Base-by-base conservation (phyloP, 2,113 vertebrate species). In the Forbesichthys papilliferus region DNA sequence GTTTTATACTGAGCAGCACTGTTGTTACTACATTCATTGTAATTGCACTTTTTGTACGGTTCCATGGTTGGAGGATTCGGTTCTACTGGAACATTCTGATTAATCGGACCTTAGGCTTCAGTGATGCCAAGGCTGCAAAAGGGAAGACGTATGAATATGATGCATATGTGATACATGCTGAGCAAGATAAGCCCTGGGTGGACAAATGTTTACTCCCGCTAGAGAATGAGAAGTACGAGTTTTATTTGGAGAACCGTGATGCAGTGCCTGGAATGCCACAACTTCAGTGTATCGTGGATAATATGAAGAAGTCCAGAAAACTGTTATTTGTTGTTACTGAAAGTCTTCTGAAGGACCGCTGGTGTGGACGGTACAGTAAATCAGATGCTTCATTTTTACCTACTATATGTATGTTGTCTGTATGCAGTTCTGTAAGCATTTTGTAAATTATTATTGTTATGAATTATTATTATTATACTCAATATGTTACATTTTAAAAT, bases 61-160 rank as follows among this genome's bases (percentile, higher is more conserved):
- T 96, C 74, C 93, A 98, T 47, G 95, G 96, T 11, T 99, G 98
- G 98, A 95, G 95, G 74, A 92, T 98, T 78, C 87, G 90, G 73
- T 99, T 98, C 80, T 95, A 95, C 61, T 97, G 95, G 94, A 95
- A 94, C 75, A 85, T 98, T 80, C 51, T 91, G 27, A 89, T 96
- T 52, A 96, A 94, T 75, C 92, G 93, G 62, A 84, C 92, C 7
- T 89, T 99, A 1, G 97, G 96, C 6, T 93, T 95, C 69, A 95
- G 91, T 64, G 94, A 97, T 56, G 86, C 93, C 73, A 92, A 80
- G 4, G 81, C 68, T 12, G 81, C 80, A 4, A 86, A 92, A 57
- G 85, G 89, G 47, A 85, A 90, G 18, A 54, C 58, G 2, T 96
- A 92, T 84, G 55, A 88, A 58, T 96, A 93, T 4, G 94, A 96